Evolutionary conservation across 1,140 invertebrate species (phyloP).

Genomic region (Diploscapter pachys): DNA sequence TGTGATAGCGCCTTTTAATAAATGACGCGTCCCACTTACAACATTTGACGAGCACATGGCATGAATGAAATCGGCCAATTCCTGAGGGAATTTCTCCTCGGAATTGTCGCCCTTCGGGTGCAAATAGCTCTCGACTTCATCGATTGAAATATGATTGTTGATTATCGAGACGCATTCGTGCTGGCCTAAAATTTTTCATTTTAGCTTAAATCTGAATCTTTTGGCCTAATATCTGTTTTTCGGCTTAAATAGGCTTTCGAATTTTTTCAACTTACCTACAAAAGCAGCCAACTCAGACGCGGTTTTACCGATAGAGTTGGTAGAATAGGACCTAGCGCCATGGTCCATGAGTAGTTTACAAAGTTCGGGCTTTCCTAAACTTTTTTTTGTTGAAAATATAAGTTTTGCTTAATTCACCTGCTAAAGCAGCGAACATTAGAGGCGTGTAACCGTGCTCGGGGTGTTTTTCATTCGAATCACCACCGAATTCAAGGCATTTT

Average conservation of each 20-base stretch:
- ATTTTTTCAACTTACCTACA: conserved; percentile 68
- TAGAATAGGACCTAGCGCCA: conserved; percentile 73
- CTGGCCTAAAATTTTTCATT: conserved; percentile 29
- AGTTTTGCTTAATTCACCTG: conserved; percentile 67
- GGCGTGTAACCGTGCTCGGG: conserved; percentile 89
- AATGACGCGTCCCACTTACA: neutral
- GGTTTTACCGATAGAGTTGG: conserved; percentile 83
- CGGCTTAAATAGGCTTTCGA: too few species aligned
- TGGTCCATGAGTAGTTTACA: conserved; percentile 78
- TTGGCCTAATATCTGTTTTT: too few species aligned
- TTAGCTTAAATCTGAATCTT: too few species aligned
- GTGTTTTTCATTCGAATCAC: conserved; percentile 81
- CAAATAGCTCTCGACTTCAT: conserved; percentile 68
- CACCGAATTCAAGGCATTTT: conserved; percentile 84
- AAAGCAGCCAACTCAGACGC: conserved; percentile 95
- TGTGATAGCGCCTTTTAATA: neutral
- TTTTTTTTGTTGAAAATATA: too few species aligned
- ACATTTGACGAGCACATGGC: conserved; percentile 76
- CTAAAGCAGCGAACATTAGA: conserved; percentile 90
- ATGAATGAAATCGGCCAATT: conserved; percentile 74
- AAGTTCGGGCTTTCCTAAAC: conserved; percentile 69
- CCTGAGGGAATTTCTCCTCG: conserved; percentile 74
- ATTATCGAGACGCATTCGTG: conserved; percentile 86
- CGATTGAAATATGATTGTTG: conserved; percentile 84
- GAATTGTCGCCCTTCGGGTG: conserved; percentile 58